Base-by-base conservation (phyloP, 1,140 invertebrate genomes). In the Cydia amplana region DNA sequence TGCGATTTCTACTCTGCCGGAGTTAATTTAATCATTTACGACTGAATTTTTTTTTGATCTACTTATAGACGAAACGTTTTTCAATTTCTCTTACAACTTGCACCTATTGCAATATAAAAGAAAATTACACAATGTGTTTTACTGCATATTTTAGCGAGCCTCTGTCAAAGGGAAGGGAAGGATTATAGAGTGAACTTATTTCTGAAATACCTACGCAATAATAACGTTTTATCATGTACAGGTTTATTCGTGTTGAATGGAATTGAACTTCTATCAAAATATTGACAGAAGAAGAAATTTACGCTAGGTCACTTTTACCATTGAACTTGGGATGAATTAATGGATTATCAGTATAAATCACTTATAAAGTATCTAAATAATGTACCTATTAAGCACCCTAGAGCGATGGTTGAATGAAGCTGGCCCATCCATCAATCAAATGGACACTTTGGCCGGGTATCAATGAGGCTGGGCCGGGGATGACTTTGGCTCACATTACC, bases 381-480 rank as follows among this genome's bases (percentile, higher is more conserved):
- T 49, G 43, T 51, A 73, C 55, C 4, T 4, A 28, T 4, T 49
- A 51, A 73, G 46, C 36, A 73, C 20, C 46, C 25, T 9, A 70
- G 28, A n/a, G 12, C 65, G 65, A 16, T 70, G 43, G 23, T 63
- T 77, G 74, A 80, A 79, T 75, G 72, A 72, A 75, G 75, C 55
- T 51, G 55, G 18, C 32, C 46, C 77, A 76, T 83, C 81, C 65
- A 83, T 83, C 81, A 81, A 81, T 83, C 81, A 77, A 73, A 28
- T 72, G 79, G 81, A 80, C 81, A 82, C 81, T 82, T 83, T 70
- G 72, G 72, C 74, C 36, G 73, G 79, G 76, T 77, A 79, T 82
- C 79, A 80, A 78, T 82, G 81, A 79, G 76, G 76, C 75, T 77
- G 65, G 70, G 75, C 51, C 60, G 14, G 63, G 72, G 72, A 49